Conservation (phyloP, 2,113 vertebrate species). For the Sylvietta virens region DNA sequence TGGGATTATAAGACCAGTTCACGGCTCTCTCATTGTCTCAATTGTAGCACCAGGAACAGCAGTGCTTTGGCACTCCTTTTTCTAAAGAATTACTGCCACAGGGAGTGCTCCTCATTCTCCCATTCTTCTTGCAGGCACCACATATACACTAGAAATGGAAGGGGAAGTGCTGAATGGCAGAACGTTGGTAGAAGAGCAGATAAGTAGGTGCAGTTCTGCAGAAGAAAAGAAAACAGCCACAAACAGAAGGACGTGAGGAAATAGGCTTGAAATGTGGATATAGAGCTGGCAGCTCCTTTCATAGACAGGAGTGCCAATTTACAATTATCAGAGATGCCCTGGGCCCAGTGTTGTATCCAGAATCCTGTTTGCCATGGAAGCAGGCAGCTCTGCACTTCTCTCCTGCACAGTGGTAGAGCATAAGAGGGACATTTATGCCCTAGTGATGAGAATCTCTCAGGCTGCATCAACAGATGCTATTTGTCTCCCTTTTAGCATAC, state of each 20-base stretch:
- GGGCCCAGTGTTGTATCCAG: neutral
- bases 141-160: accelerated
- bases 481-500: neutral
- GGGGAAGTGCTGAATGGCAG: neutral
- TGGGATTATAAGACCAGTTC: neutral
- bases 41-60: neutral
- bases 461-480: neutral
- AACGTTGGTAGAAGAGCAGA: neutral
- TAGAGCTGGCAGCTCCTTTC: neutral
- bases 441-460: neutral
- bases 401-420: neutral
- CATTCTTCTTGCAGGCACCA: neutral
- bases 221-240: neutral
- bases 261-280: neutral
- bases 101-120: neutral
- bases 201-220: neutral
- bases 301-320: neutral
- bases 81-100: neutral
- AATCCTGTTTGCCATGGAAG: neutral
- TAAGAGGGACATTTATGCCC: neutral
- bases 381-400: neutral
- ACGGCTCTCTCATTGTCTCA: neutral
- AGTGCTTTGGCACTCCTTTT: neutral
- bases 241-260: neutral
- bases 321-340: neutral